Evolutionary conservation across 2,113 vertebrate species (phyloP).

Genomic region (Terrapene triunguis): DNA sequence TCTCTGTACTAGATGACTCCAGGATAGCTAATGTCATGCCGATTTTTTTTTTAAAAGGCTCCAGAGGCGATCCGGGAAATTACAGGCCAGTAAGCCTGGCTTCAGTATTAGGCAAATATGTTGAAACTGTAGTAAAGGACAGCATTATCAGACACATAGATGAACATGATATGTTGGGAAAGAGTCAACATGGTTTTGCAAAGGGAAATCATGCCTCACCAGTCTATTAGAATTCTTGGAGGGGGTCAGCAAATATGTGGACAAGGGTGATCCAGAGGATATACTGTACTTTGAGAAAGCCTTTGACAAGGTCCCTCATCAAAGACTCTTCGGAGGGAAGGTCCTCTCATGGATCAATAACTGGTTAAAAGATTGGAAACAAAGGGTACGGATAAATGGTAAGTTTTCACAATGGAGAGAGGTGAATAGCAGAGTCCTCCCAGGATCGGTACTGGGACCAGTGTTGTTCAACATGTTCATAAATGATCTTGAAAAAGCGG

Average conservation of each 20-base stretch:
- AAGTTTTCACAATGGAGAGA: background rate
- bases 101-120: background rate
- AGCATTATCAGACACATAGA: background rate
- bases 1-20: background rate
- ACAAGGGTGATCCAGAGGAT: background rate
- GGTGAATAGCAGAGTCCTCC: background rate
- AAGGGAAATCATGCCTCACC: background rate
- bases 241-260: background rate
- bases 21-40: background rate
- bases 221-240: background rate
- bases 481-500: background rate
- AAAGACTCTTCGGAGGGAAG: background rate
- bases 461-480: background rate
- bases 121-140: background rate
- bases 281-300: background rate
- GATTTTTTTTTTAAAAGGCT: background rate
- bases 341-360: background rate
- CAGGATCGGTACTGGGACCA: background rate
- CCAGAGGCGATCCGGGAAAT: background rate
- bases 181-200: background rate
- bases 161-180: background rate
- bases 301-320: background rate
- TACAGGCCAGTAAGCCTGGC: background rate
- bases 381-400: background rate
- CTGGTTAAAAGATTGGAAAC: background rate